phyloP scores from a whole-genome alignment of 2,797 vertebrate genomes.

The Heteromormyrus szaboi region DNA sequence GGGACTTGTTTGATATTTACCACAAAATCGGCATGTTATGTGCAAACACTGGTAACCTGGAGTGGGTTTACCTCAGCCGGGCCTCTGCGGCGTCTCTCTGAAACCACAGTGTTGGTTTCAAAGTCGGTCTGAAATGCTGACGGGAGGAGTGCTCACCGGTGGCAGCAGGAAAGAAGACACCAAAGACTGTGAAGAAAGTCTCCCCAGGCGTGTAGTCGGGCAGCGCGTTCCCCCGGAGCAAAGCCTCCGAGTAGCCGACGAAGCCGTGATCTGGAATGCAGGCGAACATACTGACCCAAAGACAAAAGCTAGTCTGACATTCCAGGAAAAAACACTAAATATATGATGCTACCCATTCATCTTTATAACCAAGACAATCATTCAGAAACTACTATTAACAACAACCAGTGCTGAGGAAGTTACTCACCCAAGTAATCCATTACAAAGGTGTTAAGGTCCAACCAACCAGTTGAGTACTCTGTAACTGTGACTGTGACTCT shows the following conservation, averaged over 20 bases:
- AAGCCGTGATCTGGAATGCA: conserved; percentile 77
- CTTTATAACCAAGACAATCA: not conserved
- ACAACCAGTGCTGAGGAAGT: not conserved
- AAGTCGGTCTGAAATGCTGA: not conserved
- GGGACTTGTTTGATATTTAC: not conserved
- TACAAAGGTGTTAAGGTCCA: not conserved
- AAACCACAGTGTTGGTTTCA: not conserved
- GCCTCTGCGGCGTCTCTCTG: not conserved
- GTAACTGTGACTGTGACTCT: not conserved
- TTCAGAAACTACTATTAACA: not conserved
- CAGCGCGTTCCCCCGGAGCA: conserved; percentile 74
- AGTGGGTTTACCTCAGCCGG: not conserved
- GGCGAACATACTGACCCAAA: not conserved
- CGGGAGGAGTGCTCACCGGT: conserved; percentile 69
- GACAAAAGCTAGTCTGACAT: not conserved
- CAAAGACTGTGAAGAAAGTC: conserved; percentile 92
- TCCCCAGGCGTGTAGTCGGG: conserved; percentile 85
- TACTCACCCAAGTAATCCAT: not conserved
- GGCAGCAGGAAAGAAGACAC: conserved; percentile 93
- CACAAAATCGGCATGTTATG: not conserved
- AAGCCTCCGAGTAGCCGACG: conserved; percentile 74
- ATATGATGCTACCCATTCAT: not conserved
- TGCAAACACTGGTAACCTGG: not conserved
- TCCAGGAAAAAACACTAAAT: not conserved
- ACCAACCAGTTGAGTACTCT: not conserved